phyloP scores from a whole-genome alignment of 1,140 invertebrate species.

The Lineus longissimus region DNA sequence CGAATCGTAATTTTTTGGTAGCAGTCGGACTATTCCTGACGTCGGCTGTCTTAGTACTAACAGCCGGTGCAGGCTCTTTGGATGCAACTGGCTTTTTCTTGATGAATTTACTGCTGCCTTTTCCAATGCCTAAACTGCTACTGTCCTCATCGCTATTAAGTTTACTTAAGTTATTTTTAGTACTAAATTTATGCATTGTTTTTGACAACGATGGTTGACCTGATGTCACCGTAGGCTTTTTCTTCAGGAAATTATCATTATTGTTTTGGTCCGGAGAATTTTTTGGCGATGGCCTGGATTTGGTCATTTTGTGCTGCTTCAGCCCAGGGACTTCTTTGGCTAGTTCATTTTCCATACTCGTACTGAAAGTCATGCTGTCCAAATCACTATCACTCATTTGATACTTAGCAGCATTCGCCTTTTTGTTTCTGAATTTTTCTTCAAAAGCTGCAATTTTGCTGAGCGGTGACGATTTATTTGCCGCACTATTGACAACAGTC shows the following conservation, averaged over 20 bases:
- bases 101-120: conserved; percentile 32
- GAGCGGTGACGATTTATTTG: conserved; percentile 20
- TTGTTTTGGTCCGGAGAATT: conserved; percentile 26
- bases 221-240: not conserved
- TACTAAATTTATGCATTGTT: not conserved
- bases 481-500: conserved; percentile 8
- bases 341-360: not conserved
- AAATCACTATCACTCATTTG: not conserved
- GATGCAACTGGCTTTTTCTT: conserved; percentile 23
- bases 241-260: conserved; percentile 22
- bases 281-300: conserved; percentile 14
- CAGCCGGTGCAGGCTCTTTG: not conserved
- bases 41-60: not conserved
- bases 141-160: not conserved
- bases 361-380: not conserved
- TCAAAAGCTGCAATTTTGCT: conserved; percentile 26
- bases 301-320: conserved; percentile 21
- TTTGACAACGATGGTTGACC: conserved; percentile 23
- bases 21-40: conserved; percentile 4
- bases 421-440: not conserved
- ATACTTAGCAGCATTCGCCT: not conserved
- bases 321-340: not conserved
- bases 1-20: conserved; percentile 13
- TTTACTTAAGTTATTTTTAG: not conserved
- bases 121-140: conserved; percentile 22